Percentiles rank a stretch among this genome's conserved stretches.
Conservation (phyloP, 2,888 invertebrate species). For the Troides aeacus region DNA sequence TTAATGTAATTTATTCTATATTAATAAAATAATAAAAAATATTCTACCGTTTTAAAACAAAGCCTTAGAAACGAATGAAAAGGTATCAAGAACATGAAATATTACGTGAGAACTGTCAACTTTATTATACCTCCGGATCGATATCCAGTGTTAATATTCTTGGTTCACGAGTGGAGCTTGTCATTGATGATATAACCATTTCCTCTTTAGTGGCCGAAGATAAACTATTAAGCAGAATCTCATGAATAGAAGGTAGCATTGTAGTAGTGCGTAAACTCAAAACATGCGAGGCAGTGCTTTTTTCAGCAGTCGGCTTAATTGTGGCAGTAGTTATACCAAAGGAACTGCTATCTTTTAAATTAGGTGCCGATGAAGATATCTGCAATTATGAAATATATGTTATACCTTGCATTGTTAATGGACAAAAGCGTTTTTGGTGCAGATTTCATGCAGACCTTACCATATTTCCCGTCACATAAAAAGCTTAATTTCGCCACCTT, state of each 20-base stretch:
- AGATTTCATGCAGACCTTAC: constrained; percentile 62
- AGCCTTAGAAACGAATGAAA: neutral
- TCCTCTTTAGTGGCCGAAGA: constrained; percentile 82
- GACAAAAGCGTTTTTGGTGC: constrained; percentile 54
- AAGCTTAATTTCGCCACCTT: constrained; percentile 44
- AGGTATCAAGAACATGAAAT: constrained; percentile 33
- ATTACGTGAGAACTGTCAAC: constrained; percentile 46
- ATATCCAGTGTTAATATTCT: constrained; percentile 81
- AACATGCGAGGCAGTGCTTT: constrained; percentile 80
- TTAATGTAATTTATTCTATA: neutral
- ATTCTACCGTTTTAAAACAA: constrained; percentile 35
- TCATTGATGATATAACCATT: constrained; percentile 76
- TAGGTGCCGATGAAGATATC: constrained; percentile 76
- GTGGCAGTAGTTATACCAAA: constrained; percentile 72
- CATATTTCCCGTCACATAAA: constrained; percentile 43
- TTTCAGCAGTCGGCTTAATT: constrained; percentile 70
- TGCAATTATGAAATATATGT: constrained; percentile 77
- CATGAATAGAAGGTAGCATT: constrained; percentile 81
- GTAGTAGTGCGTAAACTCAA: constrained; percentile 78
- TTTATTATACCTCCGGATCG: constrained; percentile 81
- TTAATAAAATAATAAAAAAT: neutral
- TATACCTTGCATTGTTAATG: constrained; percentile 60
- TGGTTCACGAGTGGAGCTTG: constrained; percentile 75
- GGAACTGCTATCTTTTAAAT: constrained; percentile 74
- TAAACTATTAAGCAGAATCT: constrained; percentile 82